Conservation (phyloP, 2,888 invertebrate species). For the Meloe dianella region DNA sequence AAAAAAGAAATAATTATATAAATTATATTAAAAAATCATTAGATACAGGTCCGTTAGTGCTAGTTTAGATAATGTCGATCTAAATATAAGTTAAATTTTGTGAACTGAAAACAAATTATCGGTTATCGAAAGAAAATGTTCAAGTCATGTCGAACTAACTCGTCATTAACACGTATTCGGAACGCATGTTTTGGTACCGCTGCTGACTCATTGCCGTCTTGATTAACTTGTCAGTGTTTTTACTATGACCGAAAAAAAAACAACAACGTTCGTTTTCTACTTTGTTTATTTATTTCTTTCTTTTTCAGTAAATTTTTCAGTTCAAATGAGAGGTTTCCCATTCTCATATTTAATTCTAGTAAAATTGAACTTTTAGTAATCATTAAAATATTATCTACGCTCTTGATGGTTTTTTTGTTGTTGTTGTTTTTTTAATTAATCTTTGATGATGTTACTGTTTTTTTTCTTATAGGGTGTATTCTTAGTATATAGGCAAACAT, state of each 20-base stretch:
- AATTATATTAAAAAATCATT: neutral
- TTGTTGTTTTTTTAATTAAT: constrained; percentile 38
- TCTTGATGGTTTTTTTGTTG: constrained; percentile 34
- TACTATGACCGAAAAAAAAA: constrained; percentile 46
- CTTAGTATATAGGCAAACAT: neutral
- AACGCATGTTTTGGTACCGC: constrained; percentile 56
- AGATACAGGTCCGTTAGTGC: neutral
- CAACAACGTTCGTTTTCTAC: too few species aligned
- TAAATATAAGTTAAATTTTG: constrained; percentile 7
- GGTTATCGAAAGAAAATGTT: constrained; percentile 35
- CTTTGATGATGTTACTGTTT: constrained; percentile 25
- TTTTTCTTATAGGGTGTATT: neutral
- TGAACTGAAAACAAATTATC: constrained; percentile 43
- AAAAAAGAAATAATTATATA: neutral
- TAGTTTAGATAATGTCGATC: constrained; percentile 5
- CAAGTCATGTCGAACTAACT: constrained; percentile 52
- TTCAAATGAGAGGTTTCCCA: neutral
- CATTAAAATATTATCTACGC: constrained; percentile 49
- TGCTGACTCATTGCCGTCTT: constrained; percentile 54
- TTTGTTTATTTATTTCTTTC: constrained; percentile 43
- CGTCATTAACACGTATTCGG: constrained; percentile 56
- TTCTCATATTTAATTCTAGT: constrained; percentile 29
- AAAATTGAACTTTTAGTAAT: constrained; percentile 38
- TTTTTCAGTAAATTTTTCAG: neutral
- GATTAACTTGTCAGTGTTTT: constrained; percentile 60